Conservation (phyloP, 2,113 vertebrate genomes). For the Macroglossus sobrinus region DNA sequence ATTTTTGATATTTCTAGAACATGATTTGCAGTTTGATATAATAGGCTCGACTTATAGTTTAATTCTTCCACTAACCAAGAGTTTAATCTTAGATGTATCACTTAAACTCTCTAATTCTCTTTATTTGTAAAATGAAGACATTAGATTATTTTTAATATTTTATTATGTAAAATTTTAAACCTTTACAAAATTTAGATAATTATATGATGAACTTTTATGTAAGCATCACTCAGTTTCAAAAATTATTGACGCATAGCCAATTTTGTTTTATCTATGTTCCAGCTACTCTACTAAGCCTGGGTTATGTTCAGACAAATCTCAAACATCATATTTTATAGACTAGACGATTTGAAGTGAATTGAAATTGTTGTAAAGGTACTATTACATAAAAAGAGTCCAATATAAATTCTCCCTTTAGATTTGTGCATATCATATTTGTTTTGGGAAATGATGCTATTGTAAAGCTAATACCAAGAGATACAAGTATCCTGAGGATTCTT, state of each 20-base stretch:
- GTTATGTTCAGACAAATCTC: neutral
- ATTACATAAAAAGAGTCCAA: neutral
- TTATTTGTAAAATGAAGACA: neutral
- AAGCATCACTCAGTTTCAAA: neutral
- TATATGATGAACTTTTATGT: neutral
- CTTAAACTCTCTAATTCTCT: neutral
- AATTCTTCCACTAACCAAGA: neutral
- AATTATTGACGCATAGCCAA: neutral
- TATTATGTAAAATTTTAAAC: slow-evolving; percentile 2
- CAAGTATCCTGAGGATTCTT: neutral
- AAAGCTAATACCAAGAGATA: neutral
- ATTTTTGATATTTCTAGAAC: neutral
- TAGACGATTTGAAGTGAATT: neutral
- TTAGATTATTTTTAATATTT: neutral
- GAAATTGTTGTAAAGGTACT: neutral
- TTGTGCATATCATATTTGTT: neutral
- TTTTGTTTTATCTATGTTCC: neutral
- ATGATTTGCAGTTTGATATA: neutral
- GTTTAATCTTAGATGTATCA: neutral
- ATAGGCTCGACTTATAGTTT: neutral
- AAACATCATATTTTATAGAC: neutral
- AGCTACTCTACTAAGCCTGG: neutral
- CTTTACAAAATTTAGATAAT: neutral
- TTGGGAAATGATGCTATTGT: neutral
- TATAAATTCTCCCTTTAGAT: neutral